These are phyloP conservation scores for Oligia fasciuncula DNA, from an alignment of 2,888 invertebrate species.

Conservation along the genomic window DNA sequence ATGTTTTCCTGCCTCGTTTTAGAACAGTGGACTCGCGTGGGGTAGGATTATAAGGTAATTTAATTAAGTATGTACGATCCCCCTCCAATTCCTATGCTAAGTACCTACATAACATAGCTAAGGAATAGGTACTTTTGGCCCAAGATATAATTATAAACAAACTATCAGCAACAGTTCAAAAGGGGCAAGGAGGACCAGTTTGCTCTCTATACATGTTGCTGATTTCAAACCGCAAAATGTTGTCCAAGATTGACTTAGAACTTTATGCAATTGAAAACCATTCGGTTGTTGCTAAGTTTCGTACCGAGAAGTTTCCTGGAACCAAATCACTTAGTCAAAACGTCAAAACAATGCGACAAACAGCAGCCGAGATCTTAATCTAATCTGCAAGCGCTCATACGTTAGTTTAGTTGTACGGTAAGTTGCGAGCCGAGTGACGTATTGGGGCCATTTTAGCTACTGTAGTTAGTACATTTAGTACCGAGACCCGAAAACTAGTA, in stretches of 20 bases:
- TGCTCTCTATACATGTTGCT: not conserved
- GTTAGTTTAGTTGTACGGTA: constrained; percentile 35
- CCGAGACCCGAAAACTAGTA: constrained; percentile 52
- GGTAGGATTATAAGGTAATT: not conserved
- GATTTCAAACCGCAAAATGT: not conserved
- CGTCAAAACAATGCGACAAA: constrained; percentile 44
- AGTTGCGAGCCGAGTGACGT: constrained; percentile 57
- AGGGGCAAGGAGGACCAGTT: too few species aligned
- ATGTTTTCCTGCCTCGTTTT: not conserved
- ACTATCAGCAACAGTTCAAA: not conserved
- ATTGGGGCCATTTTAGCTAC: constrained; percentile 64
- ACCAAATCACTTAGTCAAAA: constrained; percentile 17
- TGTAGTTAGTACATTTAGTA: constrained; percentile 37
- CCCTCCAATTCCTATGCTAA: not conserved
- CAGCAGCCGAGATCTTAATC: constrained; percentile 19
- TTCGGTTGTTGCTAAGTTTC: not conserved
- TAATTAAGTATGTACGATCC: not conserved
- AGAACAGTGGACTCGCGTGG: not conserved
- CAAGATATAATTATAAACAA: not conserved
- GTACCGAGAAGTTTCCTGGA: not conserved
- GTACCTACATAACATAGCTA: not conserved
- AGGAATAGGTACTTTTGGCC: not conserved
- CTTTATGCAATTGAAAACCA: not conserved
- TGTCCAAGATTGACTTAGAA: not conserved
- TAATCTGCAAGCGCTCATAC: constrained; percentile 31